Conservation (phyloP, 2,888 invertebrate genomes). For the Melangyna quadrimaculata region DNA sequence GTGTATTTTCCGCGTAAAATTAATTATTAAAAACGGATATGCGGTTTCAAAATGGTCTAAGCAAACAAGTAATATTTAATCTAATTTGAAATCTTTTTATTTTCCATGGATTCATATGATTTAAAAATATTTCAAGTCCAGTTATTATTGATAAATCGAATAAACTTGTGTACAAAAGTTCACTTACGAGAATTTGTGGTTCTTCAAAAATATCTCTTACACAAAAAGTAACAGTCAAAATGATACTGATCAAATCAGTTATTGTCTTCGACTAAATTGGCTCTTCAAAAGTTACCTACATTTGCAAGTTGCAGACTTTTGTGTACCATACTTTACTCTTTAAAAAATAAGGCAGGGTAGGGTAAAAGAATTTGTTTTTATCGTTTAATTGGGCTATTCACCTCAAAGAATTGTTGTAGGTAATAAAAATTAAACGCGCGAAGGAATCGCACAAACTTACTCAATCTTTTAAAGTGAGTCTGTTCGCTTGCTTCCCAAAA, state of each 20-base stretch:
- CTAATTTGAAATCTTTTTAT: background rate
- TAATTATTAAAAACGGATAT: background rate
- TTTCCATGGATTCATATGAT: background rate
- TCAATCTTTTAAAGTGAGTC: background rate
- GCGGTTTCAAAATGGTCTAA: background rate
- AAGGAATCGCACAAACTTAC: background rate
- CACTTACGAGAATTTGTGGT: background rate
- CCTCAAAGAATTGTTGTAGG: constrained; percentile 20
- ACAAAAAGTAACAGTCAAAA: background rate
- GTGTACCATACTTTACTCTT: background rate
- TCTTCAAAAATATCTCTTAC: background rate
- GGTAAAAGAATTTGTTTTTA: background rate
- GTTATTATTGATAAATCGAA: background rate
- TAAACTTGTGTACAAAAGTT: background rate
- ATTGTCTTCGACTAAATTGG: constrained; percentile 22
- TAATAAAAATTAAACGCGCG: background rate
- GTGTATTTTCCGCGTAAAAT: too few species aligned
- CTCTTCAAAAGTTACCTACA: background rate
- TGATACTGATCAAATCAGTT: constrained; percentile 19
- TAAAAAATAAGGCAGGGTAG: background rate
- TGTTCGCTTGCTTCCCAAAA: background rate
- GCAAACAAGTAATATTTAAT: background rate
- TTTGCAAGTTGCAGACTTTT: background rate
- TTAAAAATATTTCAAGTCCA: background rate
- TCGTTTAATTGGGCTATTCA: constrained; percentile 13